These are phyloP conservation scores for Hermetia illucens DNA, from an alignment of 1,140 invertebrate species.

Conservation along the genomic window DNA sequence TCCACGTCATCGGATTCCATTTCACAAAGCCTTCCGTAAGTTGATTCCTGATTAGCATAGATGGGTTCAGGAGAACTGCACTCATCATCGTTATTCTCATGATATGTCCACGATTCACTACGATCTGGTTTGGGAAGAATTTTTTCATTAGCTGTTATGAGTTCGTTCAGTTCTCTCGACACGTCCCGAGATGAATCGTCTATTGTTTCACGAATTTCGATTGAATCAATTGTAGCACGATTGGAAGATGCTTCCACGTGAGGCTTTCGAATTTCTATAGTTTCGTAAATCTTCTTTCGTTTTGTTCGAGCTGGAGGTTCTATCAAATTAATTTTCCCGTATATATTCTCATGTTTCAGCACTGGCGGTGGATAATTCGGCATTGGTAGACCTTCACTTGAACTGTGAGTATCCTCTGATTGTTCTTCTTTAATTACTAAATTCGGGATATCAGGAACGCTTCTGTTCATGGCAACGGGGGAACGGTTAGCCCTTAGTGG, in stretches of 20 bases:
- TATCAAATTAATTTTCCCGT: conserved; percentile 11
- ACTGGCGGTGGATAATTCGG: conserved; percentile 19
- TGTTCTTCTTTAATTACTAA: background rate
- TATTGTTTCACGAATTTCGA: conserved; percentile 13
- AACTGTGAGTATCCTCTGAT: conserved; percentile 1
- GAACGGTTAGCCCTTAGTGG: no score
- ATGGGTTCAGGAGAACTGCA: conserved; percentile 21
- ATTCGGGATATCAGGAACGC: background rate
- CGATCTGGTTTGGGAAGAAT: background rate
- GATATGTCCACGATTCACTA: conserved; percentile 4
- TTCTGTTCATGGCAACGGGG: no score
- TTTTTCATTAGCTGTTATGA: background rate
- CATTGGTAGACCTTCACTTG: conserved; percentile 13
- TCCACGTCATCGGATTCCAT: conserved; percentile 15
- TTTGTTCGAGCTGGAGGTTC: conserved; percentile 14
- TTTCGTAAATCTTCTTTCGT: conserved; percentile 23
- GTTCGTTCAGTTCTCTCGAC: background rate
- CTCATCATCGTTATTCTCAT: background rate
- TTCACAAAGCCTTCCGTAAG: conserved; percentile 25
- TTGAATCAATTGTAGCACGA: conserved; percentile 17
- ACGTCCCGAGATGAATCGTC: conserved; percentile 3
- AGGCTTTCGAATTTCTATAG: conserved; percentile 14
- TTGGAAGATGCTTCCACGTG: background rate
- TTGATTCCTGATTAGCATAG: conserved; percentile 26
- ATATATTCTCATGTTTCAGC: conserved; percentile 9